Percentiles rank a stretch among this genome's conserved stretches.
Conservation (phyloP, 2,113 vertebrate species). For the Sciurus niger region DNA sequence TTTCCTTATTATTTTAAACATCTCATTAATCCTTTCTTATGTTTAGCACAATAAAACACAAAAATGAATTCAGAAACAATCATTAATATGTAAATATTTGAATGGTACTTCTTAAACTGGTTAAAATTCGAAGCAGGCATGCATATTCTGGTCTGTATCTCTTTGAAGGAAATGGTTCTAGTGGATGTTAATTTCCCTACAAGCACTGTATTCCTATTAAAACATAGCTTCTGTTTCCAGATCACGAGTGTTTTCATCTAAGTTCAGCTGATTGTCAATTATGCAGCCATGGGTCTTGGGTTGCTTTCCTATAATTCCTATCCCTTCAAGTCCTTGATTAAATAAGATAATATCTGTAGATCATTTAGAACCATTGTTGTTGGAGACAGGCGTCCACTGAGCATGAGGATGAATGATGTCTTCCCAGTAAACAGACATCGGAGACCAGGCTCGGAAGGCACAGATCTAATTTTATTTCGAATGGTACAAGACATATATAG, state of each 20-base stretch:
- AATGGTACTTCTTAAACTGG: neutral
- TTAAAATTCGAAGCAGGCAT: slow-evolving; percentile 26
- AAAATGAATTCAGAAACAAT: neutral
- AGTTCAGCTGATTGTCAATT: neutral
- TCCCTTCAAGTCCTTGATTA: neutral
- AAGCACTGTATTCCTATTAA: neutral
- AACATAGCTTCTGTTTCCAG: neutral
- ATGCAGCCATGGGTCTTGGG: neutral
- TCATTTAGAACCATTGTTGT: neutral
- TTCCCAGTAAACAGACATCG: too few species aligned
- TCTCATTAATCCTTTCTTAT: neutral
- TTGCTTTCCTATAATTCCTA: neutral
- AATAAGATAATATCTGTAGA: neutral
- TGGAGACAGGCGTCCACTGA: too few species aligned
- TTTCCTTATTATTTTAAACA: slow-evolving; percentile 11
- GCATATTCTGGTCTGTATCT: neutral
- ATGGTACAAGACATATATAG: too few species aligned
- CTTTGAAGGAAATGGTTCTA: slow-evolving; percentile 23
- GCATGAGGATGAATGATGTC: too few species aligned
- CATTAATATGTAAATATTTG: neutral
- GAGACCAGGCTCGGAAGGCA: too few species aligned
- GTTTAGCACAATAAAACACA: neutral
- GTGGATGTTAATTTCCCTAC: neutral
- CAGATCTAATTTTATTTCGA: too few species aligned
- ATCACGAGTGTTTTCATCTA: neutral